Conservation (phyloP, 2,113 vertebrate species). For the Apus apus region DNA sequence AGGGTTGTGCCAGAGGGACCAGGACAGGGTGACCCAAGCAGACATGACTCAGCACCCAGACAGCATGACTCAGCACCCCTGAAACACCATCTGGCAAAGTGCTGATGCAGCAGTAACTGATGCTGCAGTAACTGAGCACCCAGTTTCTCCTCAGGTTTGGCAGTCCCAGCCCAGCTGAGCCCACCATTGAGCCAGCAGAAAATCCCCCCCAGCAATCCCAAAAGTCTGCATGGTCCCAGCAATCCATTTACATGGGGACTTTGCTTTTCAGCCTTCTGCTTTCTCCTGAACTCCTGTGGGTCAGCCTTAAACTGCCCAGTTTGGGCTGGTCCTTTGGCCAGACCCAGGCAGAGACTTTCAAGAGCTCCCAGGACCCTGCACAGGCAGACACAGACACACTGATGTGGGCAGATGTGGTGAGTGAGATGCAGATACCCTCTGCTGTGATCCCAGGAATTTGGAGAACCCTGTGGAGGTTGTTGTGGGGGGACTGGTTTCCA, state of each 20-base stretch:
- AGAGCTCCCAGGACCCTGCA: background rate
- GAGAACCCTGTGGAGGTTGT: background rate
- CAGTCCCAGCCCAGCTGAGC: background rate
- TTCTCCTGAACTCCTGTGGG: background rate
- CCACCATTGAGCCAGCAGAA: background rate
- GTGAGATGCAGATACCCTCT: background rate
- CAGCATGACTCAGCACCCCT: background rate
- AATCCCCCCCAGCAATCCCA: background rate
- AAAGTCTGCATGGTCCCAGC: background rate
- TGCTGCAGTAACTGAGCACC: too few relatives aligned
- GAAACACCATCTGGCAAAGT: background rate
- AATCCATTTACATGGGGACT: background rate
- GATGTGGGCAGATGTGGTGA: fast-evolving
- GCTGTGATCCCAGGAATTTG: background rate
- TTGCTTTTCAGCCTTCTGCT: background rate
- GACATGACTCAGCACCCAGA: background rate
- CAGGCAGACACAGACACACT: fast-evolving
- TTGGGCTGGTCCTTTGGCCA: background rate
- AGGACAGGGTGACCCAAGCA: background rate
- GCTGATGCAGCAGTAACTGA: background rate
- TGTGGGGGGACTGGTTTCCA: background rate
- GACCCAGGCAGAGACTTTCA: background rate
- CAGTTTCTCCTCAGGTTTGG: background rate
- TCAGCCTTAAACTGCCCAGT: background rate
- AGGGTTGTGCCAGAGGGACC: background rate